A percentile compares a stretch with the other conserved stretches of the same genome.
phyloP scores from a whole-genome alignment of 2,888 invertebrate genomes.

The Apocheima hispidaria region DNA sequence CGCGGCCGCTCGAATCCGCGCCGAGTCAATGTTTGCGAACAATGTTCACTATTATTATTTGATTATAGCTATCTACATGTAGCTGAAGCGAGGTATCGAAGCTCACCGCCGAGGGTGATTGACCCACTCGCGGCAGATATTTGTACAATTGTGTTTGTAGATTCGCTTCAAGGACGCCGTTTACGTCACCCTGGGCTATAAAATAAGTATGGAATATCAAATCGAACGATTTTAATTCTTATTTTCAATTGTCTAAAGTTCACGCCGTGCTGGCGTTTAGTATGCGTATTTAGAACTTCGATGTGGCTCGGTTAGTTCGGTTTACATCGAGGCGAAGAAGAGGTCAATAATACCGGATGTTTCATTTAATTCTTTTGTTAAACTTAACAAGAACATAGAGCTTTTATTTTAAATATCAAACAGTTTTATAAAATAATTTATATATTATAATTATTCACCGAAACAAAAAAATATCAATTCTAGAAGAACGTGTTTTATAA shows the following conservation, averaged over 20 bases:
- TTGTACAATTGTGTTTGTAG: slow-evolving; percentile 80
- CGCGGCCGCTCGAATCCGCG: slow-evolving; percentile 32
- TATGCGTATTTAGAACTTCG: slow-evolving; percentile 32
- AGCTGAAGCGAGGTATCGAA: slow-evolving; percentile 43
- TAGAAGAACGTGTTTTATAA: no score
- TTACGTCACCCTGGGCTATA: slow-evolving; percentile 74
- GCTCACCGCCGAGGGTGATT: slow-evolving; percentile 66
- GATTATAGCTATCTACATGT: slow-evolving; percentile 40
- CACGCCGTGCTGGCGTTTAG: slow-evolving; percentile 33
- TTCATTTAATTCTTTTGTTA: slow-evolving; percentile 39
- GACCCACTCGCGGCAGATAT: slow-evolving; percentile 71
- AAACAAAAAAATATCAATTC: no score
- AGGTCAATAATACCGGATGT: slow-evolving; percentile 60
- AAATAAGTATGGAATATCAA: slow-evolving; percentile 51
- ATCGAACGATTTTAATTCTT: slow-evolving; percentile 57
- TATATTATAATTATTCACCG: no score
- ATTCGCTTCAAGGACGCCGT: slow-evolving; percentile 77
- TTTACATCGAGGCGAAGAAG: slow-evolving; percentile 41
- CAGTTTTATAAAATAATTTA: neutral
- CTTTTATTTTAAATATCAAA: neutral
- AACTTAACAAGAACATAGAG: slow-evolving; percentile 9
- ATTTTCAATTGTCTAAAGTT: slow-evolving; percentile 51
- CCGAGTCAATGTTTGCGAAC: slow-evolving; percentile 50
- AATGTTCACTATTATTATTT: slow-evolving; percentile 45
- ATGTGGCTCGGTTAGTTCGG: slow-evolving; percentile 35